Conservation (phyloP, 2,113 vertebrate species). For the Siphamia tubifer region DNA sequence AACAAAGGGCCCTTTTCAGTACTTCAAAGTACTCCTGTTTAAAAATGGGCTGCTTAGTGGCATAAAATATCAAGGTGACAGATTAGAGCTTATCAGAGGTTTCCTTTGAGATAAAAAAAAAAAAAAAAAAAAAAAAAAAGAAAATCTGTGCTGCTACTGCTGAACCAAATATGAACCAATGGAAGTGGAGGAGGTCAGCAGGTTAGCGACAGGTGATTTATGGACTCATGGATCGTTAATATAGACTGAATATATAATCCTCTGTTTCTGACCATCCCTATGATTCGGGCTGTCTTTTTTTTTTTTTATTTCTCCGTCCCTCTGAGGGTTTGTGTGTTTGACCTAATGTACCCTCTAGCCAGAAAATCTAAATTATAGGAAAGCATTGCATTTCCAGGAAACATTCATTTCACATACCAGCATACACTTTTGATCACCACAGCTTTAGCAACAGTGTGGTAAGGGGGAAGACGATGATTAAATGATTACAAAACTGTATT, state of each 20-base stretch:
- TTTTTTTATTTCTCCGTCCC: background rate
- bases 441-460: background rate
- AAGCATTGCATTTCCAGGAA: constrained; percentile 36
- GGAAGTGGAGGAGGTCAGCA: constrained; percentile 20
- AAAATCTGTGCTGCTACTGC: constrained; percentile 14
- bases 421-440: background rate
- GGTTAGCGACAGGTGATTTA: constrained; percentile 37
- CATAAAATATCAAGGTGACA: constrained; percentile 60
- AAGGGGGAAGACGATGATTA: background rate
- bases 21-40: constrained; percentile 48
- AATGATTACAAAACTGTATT: background rate
- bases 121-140: constrained; percentile 16
- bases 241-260: constrained; percentile 1
- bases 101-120: constrained; percentile 37
- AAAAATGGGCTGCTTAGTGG: constrained; percentile 19
- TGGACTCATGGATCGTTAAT: constrained; percentile 10
- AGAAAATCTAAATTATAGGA: constrained; percentile 31
- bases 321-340: constrained; percentile 26
- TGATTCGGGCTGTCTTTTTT: constrained; percentile 9
- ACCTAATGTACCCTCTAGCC: constrained; percentile 50
- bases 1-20: constrained; percentile 60
- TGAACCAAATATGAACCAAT: constrained; percentile 1
- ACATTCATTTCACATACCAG: background rate
- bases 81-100: constrained; percentile 63
- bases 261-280: background rate